Evolutionary conservation across 92 coral and sea anemone genomes (phyloP), one percentile per base, ranked within the genome.

Genomic region (Epizoanthus scotinus): DNA sequence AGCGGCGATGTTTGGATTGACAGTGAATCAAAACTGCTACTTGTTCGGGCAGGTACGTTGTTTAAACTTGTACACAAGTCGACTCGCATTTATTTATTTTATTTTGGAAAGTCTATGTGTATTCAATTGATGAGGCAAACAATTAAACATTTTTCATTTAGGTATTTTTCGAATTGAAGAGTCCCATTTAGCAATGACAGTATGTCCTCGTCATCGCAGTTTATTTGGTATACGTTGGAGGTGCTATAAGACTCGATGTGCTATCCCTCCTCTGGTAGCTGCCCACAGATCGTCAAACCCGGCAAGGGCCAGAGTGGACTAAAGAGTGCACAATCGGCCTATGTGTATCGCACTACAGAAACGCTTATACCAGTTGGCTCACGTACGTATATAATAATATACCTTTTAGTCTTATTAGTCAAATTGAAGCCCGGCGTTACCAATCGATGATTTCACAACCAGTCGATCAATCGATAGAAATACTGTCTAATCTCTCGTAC

Each of bases 21-120:
- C 69, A 78, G 56, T 21, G 88, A 88, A 60, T 63, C 65, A 8
- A 79, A 88, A 55, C 56, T 88, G 67, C 73, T 84, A 22, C 73
- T 87, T 24, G 84, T 79, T 22, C 82, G 73, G 28, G 87, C 85
- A 70, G 87, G 87, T 83, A 71, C n/a, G 83, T 55, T 38, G 71
- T 52, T 50, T 31, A 31, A 4, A 31, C 36, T 31, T 31, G 36
- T 4, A 31, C 36, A 31, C 36, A 31, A 31, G 36, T 31, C 36
- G 36, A 31, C 36, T 31, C 4, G 36, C 36, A 31, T 31, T 31
- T 1, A 31, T 31, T 31, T 1, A 31, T 31, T 31, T 31, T 31
- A 31, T 31, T 31, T 31, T 1, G 4, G 36, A 31, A 31, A 31
- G 36, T 31, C 36, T 31, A 4, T 1, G 36, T 31, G 36, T 31